Base-by-base conservation (phyloP, 2,888 invertebrate species). In the Eupithecia insigniata region DNA sequence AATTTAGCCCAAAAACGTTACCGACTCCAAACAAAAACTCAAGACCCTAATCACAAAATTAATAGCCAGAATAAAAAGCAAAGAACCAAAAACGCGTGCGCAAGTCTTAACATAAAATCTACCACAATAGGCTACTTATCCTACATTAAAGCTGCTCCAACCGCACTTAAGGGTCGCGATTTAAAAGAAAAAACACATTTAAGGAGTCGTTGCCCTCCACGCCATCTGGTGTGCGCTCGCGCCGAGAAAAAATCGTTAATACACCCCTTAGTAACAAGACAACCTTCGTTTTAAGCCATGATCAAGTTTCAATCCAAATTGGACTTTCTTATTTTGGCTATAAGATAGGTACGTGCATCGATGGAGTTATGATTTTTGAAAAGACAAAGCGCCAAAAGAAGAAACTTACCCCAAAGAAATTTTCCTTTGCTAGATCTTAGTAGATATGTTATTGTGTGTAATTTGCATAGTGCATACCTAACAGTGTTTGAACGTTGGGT, bases 151-250 rank as follows among this genome's bases (percentile, higher is more conserved):
- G 81, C 80, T 81, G 81, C 82, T 83, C 84, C 78, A 86, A 89
- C 92, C 91, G 89, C 92, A 89, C 84, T 90, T 89, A 90, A 88
- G 91, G 92, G 91, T 92, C 88, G 90, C 90, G 87, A 90, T 90
- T 90, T 87, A 78, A 76, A 85, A 87, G n/a, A 87, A 60, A 88
- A 89, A 87, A 84, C 76, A 83, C 81, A 84, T 87, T 89, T 86
- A 85, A 90, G 85, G 81, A 93, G 93, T 93, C 93, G 91, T 88
- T 92, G 93, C 90, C 91, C 91, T 83, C 84, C 79, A 70, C 82
- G 85, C 88, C 93, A 92, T 92, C 91, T 93, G 93, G 90, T 81
- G 85, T 84, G 87, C 91, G 90, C 88, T 80, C 81, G 88, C 89
- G 87, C 74, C 72, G 22, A 77, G 71, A 79, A 81, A 80, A 79